Base-by-base conservation (phyloP, 2,888 invertebrate genomes). In the Omphaloscelis lunosa region DNA sequence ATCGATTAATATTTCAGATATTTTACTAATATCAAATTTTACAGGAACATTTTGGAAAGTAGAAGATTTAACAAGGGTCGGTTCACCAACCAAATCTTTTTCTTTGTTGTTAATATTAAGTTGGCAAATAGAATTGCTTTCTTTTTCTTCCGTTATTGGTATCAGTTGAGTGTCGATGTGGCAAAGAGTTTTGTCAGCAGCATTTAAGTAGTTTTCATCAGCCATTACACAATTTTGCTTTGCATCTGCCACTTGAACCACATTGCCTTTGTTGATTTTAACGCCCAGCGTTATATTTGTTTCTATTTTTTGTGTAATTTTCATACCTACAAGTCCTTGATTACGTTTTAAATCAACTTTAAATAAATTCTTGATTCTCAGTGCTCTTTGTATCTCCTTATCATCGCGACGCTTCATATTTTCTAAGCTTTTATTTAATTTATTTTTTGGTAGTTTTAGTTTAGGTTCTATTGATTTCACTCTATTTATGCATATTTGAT, bases 241-340 rank as follows among this genome's bases (percentile, higher is more conserved):
- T 15, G 12, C 23, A n/a, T 62, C n/a, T 65, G 11, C 27, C 20
- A 45, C 41, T 29, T 59, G 71, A 12, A 29, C 53, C 56, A 45
- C 6, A 8, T 72, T 29, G 61, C 27, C 1, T 34, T 9, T 45
- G 17, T 61, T 9, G 17, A 34, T 27, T 63, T 15, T 11, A 59
- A 41, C 39, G 3, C 48, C 61, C 29, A 29, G 9, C 11, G 27
- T 72, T 29, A 34, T 20, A 62, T 61, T 65, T 69, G n/a, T 61
- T 56, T 41, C 53, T 1, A 63, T 11, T 69, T 83, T 80, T 23
- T 71, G 86, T 66, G 73, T 86, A 69, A 93, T 86, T 86, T 87
- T 93, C 78, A 94, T 83, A 17, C 93, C 94, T 39, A 93, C 73
- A 45, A 93, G 86, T 29, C 94, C 93, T 82, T 51, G 84, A 77